Evolutionary conservation across 2,113 vertebrate genomes (phyloP).

Genomic region (Indicator maculatus): DNA sequence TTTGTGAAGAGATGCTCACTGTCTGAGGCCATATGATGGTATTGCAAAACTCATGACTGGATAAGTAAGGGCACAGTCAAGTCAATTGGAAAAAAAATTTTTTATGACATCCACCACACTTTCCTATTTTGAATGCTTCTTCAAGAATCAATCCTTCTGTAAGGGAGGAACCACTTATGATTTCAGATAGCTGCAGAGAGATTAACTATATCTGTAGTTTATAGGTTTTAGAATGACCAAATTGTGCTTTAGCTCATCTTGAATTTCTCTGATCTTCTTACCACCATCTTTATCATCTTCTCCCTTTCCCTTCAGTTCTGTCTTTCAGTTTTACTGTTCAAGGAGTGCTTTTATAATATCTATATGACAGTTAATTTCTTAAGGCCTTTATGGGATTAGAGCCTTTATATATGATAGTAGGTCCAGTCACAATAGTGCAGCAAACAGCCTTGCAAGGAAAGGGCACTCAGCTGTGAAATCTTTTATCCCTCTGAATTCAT

Average conservation of each 20-base stretch:
- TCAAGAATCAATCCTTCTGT: not conserved
- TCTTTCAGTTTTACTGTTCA: not conserved
- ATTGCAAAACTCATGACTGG: not conserved
- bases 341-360: not conserved
- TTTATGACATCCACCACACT: not conserved
- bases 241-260: not conserved
- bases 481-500: not conserved
- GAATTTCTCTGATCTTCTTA: not conserved
- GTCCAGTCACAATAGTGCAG: not conserved
- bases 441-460: not conserved
- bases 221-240: conserved; percentile 15
- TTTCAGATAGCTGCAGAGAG: not conserved
- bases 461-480: not conserved
- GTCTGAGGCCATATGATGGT: not conserved
- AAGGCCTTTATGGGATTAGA: not conserved
- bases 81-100: conserved; percentile 32
- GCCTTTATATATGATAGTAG: not conserved
- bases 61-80: not conserved
- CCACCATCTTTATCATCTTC: not conserved
- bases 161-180: not conserved
- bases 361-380: not conserved
- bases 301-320: not conserved
- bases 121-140: conserved; percentile 2
- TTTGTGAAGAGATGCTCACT: not conserved
- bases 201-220: conserved; percentile 1